Conservation (phyloP, 2,113 vertebrate genomes). For the Cryptomyrus ogoouensis region DNA sequence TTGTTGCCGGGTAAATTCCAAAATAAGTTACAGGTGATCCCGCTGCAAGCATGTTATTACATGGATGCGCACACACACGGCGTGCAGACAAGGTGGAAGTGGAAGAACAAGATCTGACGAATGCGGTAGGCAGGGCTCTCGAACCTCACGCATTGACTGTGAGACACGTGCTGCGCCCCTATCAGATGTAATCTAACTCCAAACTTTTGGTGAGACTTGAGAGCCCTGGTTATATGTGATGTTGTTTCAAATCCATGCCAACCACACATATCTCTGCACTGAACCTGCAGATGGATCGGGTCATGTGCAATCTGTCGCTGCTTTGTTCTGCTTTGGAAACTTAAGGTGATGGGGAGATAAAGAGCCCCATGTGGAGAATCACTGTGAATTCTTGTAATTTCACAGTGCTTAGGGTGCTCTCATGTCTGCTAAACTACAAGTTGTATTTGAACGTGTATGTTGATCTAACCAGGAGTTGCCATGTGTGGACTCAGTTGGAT, state of each 20-base stretch:
- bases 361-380: not conserved
- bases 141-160: no score
- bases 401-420: not conserved
- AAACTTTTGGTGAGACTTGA: no score
- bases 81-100: no score
- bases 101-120: no score
- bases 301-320: not conserved
- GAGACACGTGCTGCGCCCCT: no score
- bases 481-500: not conserved
- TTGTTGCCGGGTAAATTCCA: no score
- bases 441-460: not conserved
- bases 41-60: no score
- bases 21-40: no score
- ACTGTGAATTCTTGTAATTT: not conserved
- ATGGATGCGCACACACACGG: no score
- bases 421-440: not conserved
- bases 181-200: no score
- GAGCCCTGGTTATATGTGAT: not conserved
- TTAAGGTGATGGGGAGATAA: not conserved
- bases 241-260: not conserved
- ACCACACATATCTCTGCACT: not conserved
- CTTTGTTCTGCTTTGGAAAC: not conserved
- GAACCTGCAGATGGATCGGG: not conserved
- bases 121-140: no score
- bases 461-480: not conserved